Evolutionary conservation across 2,888 invertebrate species (phyloP), one percentile per base, ranked within the genome.

Genomic region (Mermis nigrescens): DNA sequence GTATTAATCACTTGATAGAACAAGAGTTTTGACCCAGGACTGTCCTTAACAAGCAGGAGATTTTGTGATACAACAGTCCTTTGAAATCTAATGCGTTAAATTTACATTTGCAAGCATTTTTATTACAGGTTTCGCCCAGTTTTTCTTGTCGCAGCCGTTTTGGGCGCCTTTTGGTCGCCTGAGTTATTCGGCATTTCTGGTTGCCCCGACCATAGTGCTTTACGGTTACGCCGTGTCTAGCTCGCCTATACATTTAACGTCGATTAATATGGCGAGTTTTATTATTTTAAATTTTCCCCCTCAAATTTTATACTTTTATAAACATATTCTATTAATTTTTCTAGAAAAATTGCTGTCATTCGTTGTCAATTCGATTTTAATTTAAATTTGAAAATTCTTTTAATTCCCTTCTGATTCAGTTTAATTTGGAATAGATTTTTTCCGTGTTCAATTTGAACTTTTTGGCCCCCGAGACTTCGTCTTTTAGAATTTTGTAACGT

Each of bases 101-200:
- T 48, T 7, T 7, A 22, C 12, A 19, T 24, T 48, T 7, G 24
- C 24, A 7, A 12, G 12, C n/a, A 24, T 15, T 29, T 29, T 7
- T 53, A 15, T 29, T 29, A 29, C 31, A 53, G 54, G 54, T 15
- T 3, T 53, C 12, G 54, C 29, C 4, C 12, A 53, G 12, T 53
- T 28, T 28, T 29, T 53, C 27, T 29, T 53, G 7, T 53, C 54
- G 29, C 24, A 24, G 31, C 31, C 54, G 7, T 31, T 53, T 29
- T 53, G 54, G 54, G 31, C 12, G 27, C 54, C 54, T 7, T 3
- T 53, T 7, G 54, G 15, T 29, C 27, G 54, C 12, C 31, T 53
- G 12, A 53, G 29, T 24, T 53, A 53, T 53, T 53, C 29, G 12
- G 54, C 54, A 15, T 53, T 53, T 53, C 22, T 53, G 27, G 15